Conservation (phyloP, 2,888 invertebrate species). For the Cerastis rubricosa region DNA sequence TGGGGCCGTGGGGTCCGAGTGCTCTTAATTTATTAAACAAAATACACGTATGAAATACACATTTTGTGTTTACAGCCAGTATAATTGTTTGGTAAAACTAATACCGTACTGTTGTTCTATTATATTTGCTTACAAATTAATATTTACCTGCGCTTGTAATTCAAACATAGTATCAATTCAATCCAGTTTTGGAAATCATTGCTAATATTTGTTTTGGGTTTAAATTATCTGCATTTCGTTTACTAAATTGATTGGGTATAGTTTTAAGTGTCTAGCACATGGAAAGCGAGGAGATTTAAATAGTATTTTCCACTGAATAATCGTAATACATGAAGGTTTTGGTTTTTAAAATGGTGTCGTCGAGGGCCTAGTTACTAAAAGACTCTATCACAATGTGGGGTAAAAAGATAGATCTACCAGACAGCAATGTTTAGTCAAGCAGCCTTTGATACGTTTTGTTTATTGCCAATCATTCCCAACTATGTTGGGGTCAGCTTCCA, state of each 20-base stretch:
- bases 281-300: background rate
- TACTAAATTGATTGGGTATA: slow-evolving; percentile 5
- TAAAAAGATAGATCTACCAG: background rate
- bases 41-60: no score
- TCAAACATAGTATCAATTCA: slow-evolving; percentile 18
- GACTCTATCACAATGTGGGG: background rate
- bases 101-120: background rate
- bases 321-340: background rate
- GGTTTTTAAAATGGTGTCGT: background rate
- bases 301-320: background rate
- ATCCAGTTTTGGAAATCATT: slow-evolving; percentile 32
- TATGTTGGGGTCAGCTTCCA: no score
- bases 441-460: background rate
- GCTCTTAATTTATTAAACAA: no score
- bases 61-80: slow-evolving; percentile 5
- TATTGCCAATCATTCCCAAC: no score
- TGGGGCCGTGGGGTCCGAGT: no score
- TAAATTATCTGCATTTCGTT: slow-evolving; percentile 15
- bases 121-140: background rate
- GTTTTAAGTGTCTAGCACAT: background rate
- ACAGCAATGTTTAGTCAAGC: background rate
- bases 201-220: slow-evolving; percentile 45
- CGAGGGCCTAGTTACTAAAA: background rate
- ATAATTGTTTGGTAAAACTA: background rate
- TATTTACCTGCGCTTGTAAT: slow-evolving; percentile 13